Base-by-base conservation (phyloP, 1,140 invertebrate species). In the Sesamia nonagrioides region DNA sequence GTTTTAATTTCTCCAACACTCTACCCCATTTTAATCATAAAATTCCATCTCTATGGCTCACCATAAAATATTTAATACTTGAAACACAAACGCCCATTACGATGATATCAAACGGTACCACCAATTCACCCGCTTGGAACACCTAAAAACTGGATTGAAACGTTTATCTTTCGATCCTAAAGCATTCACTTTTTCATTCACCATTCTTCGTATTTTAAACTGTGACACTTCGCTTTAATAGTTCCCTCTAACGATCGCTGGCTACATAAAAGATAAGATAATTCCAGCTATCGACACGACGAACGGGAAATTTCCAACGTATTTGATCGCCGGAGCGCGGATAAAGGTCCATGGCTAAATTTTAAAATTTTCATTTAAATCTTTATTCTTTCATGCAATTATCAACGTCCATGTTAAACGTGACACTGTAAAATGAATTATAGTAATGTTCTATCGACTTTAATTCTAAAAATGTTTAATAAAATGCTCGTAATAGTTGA, bases 191-290 rank as follows among this genome's bases (percentile, higher is more conserved):
- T 81, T 73, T 81, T 77, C 79, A 40, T 71, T 69, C 63, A 60
- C 72, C 61, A 61, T 80, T 71, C 21, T 58, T 68, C 69, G 56
- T 80, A 80, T 81, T 78, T 81, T 78, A 78, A 81, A 74, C 75
- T 61, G 75, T 81, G 80, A 81, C 76, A 78, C 69, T 81, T 81
- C 17, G n/a, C 35, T 81, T 81, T 81, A 81, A 81, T 81, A 81
- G 80, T 81, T 78, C 79, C 71, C 42, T 73, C 76, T 83, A 83
- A 80, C 82, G 82, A 83, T 80, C 48, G 17, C 48, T 54, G 50
- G 72, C 45, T 81, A 81, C 71, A 80, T 83, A 83, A 83, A 83
- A 83, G 82, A 83, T 83, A 83, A 83, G 82, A 83, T 80, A 79
- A 83, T 75, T 79, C 76, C 78, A 71, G 48, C 76, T 73, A 78